phyloP scores from a whole-genome alignment of 64 coral and sea anemone genomes.

The Exaiptasia diaphana region DNA sequence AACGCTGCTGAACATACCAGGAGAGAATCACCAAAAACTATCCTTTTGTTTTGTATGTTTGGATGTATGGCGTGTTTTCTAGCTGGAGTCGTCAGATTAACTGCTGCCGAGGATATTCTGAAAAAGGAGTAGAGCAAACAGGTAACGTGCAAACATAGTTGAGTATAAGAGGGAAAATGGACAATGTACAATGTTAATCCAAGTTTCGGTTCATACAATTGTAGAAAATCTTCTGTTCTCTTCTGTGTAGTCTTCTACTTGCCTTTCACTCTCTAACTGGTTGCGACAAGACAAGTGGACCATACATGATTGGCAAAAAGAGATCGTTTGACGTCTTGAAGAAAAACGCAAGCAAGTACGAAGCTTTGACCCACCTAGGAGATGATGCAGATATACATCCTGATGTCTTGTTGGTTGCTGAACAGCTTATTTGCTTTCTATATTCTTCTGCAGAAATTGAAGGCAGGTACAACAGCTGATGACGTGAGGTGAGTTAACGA shows the following conservation, averaged over 20 bases:
- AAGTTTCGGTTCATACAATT: no score
- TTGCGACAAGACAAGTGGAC: constrained; percentile 19
- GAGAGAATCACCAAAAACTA: no score
- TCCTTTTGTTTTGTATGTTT: no score
- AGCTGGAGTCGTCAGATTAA: no score
- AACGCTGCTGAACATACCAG: no score
- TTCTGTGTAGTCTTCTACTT: not conserved
- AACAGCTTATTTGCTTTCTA: not conserved
- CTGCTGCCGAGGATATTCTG: no score
- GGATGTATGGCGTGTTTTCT: no score
- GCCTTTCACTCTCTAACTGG: constrained; percentile 7
- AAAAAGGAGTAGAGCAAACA: no score
- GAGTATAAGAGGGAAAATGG: no score
- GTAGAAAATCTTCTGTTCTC: no score
- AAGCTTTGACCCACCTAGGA: not conserved
- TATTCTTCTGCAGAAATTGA: not conserved
- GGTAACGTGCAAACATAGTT: no score
- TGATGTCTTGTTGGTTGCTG: not conserved
- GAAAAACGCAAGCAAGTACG: not conserved
- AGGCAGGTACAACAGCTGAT: constrained; percentile 21
- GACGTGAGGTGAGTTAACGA: constrained; percentile 2
- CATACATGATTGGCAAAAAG: not conserved
- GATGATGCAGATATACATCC: not conserved
- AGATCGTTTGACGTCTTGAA: not conserved
- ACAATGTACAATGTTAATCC: no score